Conservation (phyloP, 2,888 invertebrate species). For the Drosophila gaucha region DNA sequence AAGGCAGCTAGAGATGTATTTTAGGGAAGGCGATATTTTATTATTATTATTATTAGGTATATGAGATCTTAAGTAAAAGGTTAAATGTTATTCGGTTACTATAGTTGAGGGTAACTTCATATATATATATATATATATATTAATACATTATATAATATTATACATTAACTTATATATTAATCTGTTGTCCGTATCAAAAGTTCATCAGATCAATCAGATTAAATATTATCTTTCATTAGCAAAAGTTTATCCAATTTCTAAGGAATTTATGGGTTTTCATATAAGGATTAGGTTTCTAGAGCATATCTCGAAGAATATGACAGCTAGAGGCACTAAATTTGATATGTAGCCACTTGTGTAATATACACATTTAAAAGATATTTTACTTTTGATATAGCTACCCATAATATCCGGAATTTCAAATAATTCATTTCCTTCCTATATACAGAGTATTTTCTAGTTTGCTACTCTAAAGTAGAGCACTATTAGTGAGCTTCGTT, state of each 20-base stretch:
- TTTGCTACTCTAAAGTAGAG: neutral
- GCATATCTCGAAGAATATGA: neutral
- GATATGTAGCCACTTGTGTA: neutral
- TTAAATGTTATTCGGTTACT: no score
- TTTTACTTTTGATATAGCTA: neutral
- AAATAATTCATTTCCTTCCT: neutral
- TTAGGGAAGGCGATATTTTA: no score
- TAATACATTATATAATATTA: no score
- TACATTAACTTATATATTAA: no score
- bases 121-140: no score
- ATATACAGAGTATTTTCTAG: neutral
- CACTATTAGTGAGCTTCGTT: constrained; percentile 3
- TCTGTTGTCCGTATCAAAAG: no score
- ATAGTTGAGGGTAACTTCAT: no score
- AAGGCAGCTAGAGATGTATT: no score
- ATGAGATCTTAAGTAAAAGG: no score
- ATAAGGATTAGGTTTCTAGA: neutral
- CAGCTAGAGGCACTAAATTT: neutral
- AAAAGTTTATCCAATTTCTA: neutral
- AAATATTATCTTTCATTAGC: neutral
- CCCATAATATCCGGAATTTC: neutral
- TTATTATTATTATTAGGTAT: no score
- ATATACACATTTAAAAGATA: neutral
- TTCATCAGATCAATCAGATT: no score
- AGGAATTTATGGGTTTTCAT: neutral